Evolutionary conservation across 1,140 invertebrate species (phyloP), one percentile per base, ranked within the genome.

Genomic region (Drosophila pandora): DNA sequence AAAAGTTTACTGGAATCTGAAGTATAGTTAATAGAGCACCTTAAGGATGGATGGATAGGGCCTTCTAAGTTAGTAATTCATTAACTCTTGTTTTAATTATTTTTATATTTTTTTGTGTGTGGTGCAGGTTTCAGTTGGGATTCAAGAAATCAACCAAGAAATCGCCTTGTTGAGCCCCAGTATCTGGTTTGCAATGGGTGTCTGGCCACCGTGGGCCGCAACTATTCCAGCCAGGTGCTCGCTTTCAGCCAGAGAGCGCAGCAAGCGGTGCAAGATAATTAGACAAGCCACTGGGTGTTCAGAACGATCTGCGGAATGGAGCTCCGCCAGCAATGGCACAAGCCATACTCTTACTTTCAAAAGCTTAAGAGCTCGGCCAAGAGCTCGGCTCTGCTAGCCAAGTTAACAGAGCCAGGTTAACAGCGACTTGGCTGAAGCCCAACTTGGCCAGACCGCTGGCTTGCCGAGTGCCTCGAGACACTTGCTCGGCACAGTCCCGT

Each of bases 301-400:
- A 34, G 30, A 59, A 64, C 30, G 13, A 48, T 34, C 30, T 13
- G 25, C 25, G n/a, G 23, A 34, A 22, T 30, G 43, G 45, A 65
- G 48, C 37, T 25, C 50, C 21, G 9, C 49, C 10, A 52, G 13
- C 50, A 70, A 63, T 64, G 45, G 54, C 43, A 62, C 56, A 53
- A 25, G 53, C 57, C 63, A 78, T 76, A 83, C 82, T 87, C 82
- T 87, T 87, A 87, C 79, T 87, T 88, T 88, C 79, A 88, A 82
- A 88, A 79, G 65, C 83, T 87, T 78, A 85, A 85, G 82, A 85
- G 82, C 2, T 10, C 34, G 41, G 39, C 50, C 13, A 17, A 13
- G 17, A n/a, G 21, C 17, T 17, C 17, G 17, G 12, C 49, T 3
- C 21, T 23, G 52, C 37, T 28, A 25, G 48, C 13, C 34, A 30